Conservation (phyloP, 2,797 vertebrate genomes). For the Onychomys arenicola region DNA sequence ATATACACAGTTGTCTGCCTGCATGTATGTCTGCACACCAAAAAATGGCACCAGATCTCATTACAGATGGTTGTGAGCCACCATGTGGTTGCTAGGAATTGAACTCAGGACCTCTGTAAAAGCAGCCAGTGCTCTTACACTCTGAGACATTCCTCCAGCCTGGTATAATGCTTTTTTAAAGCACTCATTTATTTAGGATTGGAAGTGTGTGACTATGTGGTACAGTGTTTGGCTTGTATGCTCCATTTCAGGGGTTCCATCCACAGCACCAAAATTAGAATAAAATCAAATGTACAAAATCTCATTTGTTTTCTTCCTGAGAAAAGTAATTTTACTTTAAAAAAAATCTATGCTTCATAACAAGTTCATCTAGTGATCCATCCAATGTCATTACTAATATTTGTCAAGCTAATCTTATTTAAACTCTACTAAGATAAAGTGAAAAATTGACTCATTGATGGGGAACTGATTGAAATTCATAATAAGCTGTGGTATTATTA, state of each 20-base stretch:
- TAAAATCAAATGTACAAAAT: background rate
- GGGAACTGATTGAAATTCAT: constrained; percentile 43
- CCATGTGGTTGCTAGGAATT: background rate
- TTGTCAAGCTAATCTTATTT: constrained; percentile 11
- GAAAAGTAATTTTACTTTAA: background rate
- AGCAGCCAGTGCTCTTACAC: background rate
- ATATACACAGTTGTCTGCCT: background rate
- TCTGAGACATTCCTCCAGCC: background rate
- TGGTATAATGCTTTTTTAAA: background rate
- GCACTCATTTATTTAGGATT: constrained; percentile 2
- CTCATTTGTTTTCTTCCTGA: constrained; percentile 20
- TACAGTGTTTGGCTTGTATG: background rate
- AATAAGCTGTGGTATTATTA: background rate
- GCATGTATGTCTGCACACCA: background rate
- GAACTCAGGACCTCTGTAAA: background rate
- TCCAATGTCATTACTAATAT: background rate
- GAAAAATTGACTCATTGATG: background rate
- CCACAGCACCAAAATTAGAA: background rate
- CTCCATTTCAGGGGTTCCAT: background rate
- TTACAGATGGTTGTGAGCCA: background rate
- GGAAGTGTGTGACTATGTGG: background rate
- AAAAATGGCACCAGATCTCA: background rate
- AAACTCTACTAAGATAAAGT: constrained; percentile 1
- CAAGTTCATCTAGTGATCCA: background rate
- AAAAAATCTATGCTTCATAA: background rate